phyloP scores from a whole-genome alignment of 2,888 invertebrate genomes.

The Philaethria dido region DNA sequence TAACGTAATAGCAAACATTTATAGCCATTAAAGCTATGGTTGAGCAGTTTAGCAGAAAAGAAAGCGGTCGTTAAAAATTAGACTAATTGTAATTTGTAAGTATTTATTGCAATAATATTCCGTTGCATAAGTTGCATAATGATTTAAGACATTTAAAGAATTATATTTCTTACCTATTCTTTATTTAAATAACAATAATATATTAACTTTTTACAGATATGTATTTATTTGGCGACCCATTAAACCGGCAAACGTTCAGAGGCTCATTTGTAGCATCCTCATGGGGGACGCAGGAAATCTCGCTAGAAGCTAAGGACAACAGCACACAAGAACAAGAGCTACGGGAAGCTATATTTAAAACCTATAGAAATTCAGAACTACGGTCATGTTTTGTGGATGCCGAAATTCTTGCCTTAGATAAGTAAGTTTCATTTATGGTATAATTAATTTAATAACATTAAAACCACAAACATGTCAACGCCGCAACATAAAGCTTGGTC shows the following conservation, averaged over 20 bases:
- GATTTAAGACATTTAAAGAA: background rate
- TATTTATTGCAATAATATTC: background rate
- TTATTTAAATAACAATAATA: background rate
- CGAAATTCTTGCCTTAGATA: conserved; percentile 93
- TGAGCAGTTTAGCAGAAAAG: conserved; percentile 2
- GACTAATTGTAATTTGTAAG: conserved; percentile 7
- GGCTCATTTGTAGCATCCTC: conserved; percentile 92
- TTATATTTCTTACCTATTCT: background rate
- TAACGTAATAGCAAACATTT: conserved; percentile 11
- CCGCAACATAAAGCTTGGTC: background rate
- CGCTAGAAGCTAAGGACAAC: conserved; percentile 87
- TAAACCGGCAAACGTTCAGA: conserved; percentile 92
- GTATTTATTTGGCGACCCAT: conserved; percentile 88
- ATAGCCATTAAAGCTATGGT: conserved; percentile 13
- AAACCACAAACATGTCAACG: background rate
- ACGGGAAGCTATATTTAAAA: conserved; percentile 88
- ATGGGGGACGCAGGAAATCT: conserved; percentile 86
- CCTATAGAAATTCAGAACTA: conserved; percentile 89
- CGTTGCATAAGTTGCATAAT: background rate
- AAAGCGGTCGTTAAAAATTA: conserved; percentile 15
- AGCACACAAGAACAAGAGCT: conserved; percentile 89
- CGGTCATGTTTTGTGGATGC: conserved; percentile 90
- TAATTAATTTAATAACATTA: background rate
- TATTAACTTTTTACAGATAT: conserved; percentile 85
- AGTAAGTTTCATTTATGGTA: conserved; percentile 78